phyloP scores from a whole-genome alignment of 2,797 vertebrate genomes.

The Catharus ustulatus region DNA sequence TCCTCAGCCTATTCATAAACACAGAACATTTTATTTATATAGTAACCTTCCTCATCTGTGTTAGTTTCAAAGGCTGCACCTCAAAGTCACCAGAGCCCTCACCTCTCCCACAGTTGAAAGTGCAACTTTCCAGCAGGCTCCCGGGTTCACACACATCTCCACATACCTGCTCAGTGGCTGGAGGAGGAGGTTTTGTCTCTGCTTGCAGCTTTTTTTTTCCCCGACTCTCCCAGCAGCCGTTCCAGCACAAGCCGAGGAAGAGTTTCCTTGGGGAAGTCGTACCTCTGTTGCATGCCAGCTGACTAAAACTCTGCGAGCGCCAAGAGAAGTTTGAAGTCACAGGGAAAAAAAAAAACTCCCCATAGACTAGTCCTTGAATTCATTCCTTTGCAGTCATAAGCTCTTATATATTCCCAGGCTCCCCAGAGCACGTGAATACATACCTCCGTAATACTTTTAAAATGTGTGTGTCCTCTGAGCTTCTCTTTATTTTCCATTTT shows the following conservation, averaged over 20 bases:
- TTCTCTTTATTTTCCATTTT: constrained; percentile 53
- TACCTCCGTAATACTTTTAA: constrained; percentile 14
- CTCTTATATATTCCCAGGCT: constrained; percentile 46
- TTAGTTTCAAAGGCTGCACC: constrained; percentile 20
- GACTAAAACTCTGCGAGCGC: constrained; percentile 53
- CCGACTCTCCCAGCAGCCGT: constrained; percentile 42
- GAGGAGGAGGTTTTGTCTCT: neutral
- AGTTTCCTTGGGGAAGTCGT: constrained; percentile 53
- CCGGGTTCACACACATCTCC: neutral
- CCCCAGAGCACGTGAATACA: neutral
- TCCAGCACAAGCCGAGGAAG: neutral
- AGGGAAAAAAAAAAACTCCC: constrained; percentile 46
- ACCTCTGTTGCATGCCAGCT: constrained; percentile 63
- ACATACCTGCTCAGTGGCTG: constrained; percentile 55
- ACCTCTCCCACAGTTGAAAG: neutral
- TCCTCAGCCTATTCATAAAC: constrained; percentile 37
- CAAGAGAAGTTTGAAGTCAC: constrained; percentile 67
- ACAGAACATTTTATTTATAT: constrained; percentile 22
- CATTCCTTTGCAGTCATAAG: constrained; percentile 43
- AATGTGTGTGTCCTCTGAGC: neutral
- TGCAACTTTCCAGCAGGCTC: constrained; percentile 25
- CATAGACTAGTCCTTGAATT: constrained; percentile 51
- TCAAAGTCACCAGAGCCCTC: neutral
- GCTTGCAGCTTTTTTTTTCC: constrained; percentile 13
- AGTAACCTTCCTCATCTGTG: constrained; percentile 49